These are phyloP conservation scores for Xyliphius kryptos DNA, from an alignment of 2,113 vertebrate species.

Conservation along the genomic window DNA sequence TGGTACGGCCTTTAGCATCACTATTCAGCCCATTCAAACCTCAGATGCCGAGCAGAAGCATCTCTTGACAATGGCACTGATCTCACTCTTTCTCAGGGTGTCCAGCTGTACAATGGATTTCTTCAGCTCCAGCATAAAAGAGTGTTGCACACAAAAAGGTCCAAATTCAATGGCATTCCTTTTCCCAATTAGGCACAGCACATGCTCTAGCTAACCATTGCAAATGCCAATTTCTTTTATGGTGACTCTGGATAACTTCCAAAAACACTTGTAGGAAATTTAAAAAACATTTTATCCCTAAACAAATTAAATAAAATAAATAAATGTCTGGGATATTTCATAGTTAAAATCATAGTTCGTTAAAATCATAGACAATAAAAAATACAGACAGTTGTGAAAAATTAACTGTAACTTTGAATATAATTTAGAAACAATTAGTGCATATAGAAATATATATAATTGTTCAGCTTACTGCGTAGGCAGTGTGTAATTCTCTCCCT, in stretches of 20 bases:
- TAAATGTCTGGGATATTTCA: too few species aligned
- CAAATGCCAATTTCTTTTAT: conserved; percentile 34
- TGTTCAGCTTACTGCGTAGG: too few species aligned
- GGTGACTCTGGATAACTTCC: too few species aligned
- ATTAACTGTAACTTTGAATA: too few species aligned
- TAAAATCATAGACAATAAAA: too few species aligned
- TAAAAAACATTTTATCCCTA: neutral
- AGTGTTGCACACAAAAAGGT: conserved; percentile 52
- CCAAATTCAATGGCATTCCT: conserved; percentile 70
- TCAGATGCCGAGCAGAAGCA: conserved; percentile 53
- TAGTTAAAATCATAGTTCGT: too few species aligned
- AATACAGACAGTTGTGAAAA: too few species aligned
- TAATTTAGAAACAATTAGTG: too few species aligned
- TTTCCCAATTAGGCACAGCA: conserved; percentile 57
- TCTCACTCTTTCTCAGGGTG: conserved; percentile 64
- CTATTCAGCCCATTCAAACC: conserved; percentile 57
- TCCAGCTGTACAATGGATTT: conserved; percentile 67
- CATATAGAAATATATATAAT: too few species aligned
- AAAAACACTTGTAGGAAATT: conserved; percentile 15
- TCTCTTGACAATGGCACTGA: conserved; percentile 59
- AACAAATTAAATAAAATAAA: neutral
- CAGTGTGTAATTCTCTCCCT: too few species aligned
- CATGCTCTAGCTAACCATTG: conserved; percentile 44
- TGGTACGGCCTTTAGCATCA: conserved; percentile 59
- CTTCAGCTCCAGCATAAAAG: conserved; percentile 63